Percentiles rank a stretch among this genome's conserved stretches.
These are phyloP conservation scores for Mactra quadrangularis DNA, from an alignment of 1,140 invertebrate genomes.

Conservation along the genomic window DNA sequence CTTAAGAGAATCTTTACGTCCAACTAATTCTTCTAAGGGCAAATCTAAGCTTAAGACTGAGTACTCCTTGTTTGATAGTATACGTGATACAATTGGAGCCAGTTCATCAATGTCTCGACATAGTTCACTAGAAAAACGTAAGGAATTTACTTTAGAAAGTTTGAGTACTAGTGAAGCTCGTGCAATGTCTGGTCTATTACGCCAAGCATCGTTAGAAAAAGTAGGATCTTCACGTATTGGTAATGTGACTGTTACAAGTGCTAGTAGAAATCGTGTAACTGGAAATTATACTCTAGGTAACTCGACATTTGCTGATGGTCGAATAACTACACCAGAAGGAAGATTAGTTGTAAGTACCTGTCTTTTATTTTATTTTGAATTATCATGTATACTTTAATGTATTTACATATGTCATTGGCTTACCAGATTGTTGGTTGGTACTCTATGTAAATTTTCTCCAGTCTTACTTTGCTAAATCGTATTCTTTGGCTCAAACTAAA, in stretches of 20 bases:
- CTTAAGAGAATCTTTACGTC: constrained; percentile 56
- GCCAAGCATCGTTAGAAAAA: constrained; percentile 81
- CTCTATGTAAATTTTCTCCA: too few relatives aligned
- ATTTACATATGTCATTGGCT: too few relatives aligned
- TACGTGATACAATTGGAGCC: constrained; percentile 75
- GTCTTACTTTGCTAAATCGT: too few relatives aligned
- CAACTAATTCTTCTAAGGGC: constrained; percentile 74
- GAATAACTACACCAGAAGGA: constrained; percentile 80
- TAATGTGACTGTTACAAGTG: constrained; percentile 73
- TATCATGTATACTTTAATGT: too few relatives aligned
- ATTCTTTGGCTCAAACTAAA: too few relatives aligned
- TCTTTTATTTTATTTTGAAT: too few relatives aligned
- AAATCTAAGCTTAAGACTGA: constrained; percentile 60
- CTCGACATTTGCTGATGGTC: constrained; percentile 69
- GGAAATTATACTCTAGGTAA: constrained; percentile 73
- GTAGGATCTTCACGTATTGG: constrained; percentile 81
- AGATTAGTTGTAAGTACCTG: constrained; percentile 74
- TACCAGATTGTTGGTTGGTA: too few relatives aligned
- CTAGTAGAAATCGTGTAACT: constrained; percentile 75
- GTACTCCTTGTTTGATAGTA: constrained; percentile 72
- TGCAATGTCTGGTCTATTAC: constrained; percentile 81
- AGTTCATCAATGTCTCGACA: constrained; percentile 74
- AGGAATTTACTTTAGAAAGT: constrained; percentile 81
- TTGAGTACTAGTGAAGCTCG: constrained; percentile 80
- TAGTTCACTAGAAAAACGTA: constrained; percentile 74